A percentile compares a stretch with the other conserved stretches of the same genome.
phyloP scores from a whole-genome alignment of 1,140 invertebrate species.

The Stegodyphus mimosarum region DNA sequence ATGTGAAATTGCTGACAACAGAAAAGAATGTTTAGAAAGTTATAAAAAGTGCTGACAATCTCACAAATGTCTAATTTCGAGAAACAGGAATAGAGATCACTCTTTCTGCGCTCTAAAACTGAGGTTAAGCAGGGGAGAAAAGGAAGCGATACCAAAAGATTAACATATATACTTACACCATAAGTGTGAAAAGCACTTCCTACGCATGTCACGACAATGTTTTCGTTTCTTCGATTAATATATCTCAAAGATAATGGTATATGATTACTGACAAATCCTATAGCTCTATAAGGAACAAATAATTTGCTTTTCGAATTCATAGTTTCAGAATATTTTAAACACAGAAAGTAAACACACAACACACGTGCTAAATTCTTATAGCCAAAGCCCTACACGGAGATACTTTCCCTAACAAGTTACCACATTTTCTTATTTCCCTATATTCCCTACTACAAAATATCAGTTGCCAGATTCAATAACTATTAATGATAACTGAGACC shows the following conservation, averaged over 20 bases:
- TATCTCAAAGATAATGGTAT: conserved; percentile 87
- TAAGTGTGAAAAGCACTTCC: conserved; percentile 94
- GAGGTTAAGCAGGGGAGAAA: not conserved
- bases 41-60: no score
- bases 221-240: conserved; percentile 86
- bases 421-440: no score
- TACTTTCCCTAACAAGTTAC: no score
- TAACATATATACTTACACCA: conserved; percentile 71
- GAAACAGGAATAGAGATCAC: not conserved
- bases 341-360: no score
- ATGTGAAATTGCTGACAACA: not conserved
- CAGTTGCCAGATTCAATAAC: no score
- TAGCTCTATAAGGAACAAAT: conserved; percentile 82
- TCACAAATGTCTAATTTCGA: not conserved
- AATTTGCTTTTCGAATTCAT: conserved; percentile 75
- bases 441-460: no score
- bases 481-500: no score
- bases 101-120: not conserved
- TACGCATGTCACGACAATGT: conserved; percentile 88
- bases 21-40: no score
- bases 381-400: no score
- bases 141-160: not conserved
- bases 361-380: no score
- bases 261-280: conserved; percentile 94
- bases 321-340: no score